These are phyloP conservation scores for Marasmarcha lunaedactyla DNA, from an alignment of 2,888 invertebrate genomes.

Conservation along the genomic window DNA sequence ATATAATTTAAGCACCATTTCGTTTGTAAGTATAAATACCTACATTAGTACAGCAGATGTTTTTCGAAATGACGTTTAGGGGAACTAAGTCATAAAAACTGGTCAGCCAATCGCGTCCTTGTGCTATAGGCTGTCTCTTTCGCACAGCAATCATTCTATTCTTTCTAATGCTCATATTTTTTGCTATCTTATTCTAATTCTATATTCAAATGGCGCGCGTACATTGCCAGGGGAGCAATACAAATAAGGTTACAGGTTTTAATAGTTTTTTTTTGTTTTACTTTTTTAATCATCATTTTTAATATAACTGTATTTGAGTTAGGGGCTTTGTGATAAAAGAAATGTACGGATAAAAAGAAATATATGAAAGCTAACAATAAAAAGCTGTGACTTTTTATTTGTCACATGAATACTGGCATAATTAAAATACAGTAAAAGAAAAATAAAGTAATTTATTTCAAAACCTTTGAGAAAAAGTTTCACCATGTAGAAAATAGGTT, in stretches of 20 bases:
- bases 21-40: conserved; percentile 49
- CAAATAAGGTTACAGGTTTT: conserved; percentile 24
- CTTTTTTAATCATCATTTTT: too few relatives aligned
- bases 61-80: conserved; percentile 66
- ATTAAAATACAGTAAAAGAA: too few relatives aligned
- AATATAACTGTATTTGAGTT: too few relatives aligned
- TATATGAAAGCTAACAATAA: too few relatives aligned
- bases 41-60: conserved; percentile 58
- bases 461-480: too few relatives aligned
- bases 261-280: conserved; percentile 4
- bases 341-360: too few relatives aligned
- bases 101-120: conserved; percentile 55
- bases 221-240: conserved; percentile 56
- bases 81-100: conserved; percentile 68
- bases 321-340: too few relatives aligned
- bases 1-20: conserved; percentile 61
- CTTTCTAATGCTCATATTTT: conserved; percentile 67
- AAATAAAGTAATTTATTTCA: too few relatives aligned
- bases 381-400: too few relatives aligned
- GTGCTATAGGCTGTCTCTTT: conserved; percentile 35
- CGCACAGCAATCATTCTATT: conserved; percentile 33
- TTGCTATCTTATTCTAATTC: conserved; percentile 67
- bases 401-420: too few relatives aligned
- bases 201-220: conserved; percentile 57
- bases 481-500: too few relatives aligned